phyloP scores from a whole-genome alignment of 1,140 invertebrate genomes.

The Acromyrmex charruanus region DNA sequence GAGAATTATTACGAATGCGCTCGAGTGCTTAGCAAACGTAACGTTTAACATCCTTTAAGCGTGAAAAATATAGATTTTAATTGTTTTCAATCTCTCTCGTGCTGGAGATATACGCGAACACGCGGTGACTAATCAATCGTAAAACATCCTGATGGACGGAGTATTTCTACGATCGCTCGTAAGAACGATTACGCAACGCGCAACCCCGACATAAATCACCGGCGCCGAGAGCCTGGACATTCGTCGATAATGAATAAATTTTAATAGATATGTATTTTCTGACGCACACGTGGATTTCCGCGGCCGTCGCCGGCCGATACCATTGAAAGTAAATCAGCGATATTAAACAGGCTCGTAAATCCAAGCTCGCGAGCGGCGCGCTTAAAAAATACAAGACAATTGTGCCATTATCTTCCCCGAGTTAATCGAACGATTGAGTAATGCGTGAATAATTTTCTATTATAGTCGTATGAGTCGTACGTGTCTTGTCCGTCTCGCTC shows the following conservation, averaged over 20 bases:
- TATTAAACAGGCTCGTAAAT: constrained; percentile 61
- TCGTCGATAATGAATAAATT: constrained; percentile 58
- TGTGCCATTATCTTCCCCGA: constrained; percentile 56
- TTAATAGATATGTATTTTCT: constrained; percentile 46
- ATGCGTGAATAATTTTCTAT: constrained; percentile 71
- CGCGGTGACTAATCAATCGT: constrained; percentile 49
- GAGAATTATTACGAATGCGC: neutral
- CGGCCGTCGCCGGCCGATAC: constrained; percentile 13
- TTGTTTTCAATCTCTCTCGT: neutral
- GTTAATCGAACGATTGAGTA: constrained; percentile 69
- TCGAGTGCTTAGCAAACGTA: neutral
- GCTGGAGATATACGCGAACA: neutral
- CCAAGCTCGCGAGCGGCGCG: constrained; percentile 21
- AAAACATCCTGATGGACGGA: constrained; percentile 38
- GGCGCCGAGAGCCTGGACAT: constrained; percentile 38
- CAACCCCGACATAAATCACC: constrained; percentile 56
- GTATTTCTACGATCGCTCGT: constrained; percentile 36
- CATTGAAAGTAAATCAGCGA: constrained; percentile 60
- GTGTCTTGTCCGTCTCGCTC: constrained; percentile 28
- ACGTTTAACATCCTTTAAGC: neutral
- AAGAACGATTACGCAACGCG: constrained; percentile 54
- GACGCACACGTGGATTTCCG: constrained; percentile 23
- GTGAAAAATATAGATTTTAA: neutral
- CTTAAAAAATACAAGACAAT: constrained; percentile 63
- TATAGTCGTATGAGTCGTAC: constrained; percentile 53